A percentile compares a stretch with the other conserved stretches of the same genome.
These are phyloP conservation scores for Calephelis virginiensis DNA, from an alignment of 1,140 invertebrate species.

Conservation along the genomic window DNA sequence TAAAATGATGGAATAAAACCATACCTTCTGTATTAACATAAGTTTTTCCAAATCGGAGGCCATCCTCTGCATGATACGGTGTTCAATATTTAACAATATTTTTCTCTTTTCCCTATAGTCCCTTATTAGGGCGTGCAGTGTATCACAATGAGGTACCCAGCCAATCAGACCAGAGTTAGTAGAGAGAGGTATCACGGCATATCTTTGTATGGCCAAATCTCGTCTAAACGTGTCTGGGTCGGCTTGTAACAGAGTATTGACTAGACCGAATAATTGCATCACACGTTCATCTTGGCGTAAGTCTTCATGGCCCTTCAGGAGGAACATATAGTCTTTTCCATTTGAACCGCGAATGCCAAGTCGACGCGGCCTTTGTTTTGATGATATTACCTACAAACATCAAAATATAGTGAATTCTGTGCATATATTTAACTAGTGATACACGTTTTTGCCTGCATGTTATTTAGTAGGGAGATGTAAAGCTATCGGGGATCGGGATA, in stretches of 20 bases:
- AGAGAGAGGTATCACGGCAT: constrained; percentile 97
- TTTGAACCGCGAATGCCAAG: constrained; percentile 95
- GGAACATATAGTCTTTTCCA: constrained; percentile 98
- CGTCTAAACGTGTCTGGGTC: constrained; percentile 87
- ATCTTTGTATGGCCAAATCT: constrained; percentile 84
- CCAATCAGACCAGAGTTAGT: constrained; percentile 99
- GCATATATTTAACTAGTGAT: no score
- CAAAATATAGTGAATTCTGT: no score
- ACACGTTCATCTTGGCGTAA: constrained; percentile 91
- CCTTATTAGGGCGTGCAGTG: constrained; percentile 95
- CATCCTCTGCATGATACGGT: constrained; percentile 98
- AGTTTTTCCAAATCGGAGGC: constrained; percentile 98
- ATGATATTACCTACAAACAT: constrained; percentile 84
- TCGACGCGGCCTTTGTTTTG: constrained; percentile 94
- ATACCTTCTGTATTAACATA: constrained; percentile 95
- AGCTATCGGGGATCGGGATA: no score
- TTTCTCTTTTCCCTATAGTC: constrained; percentile 99
- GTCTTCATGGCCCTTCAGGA: constrained; percentile 97
- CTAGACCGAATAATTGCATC: constrained; percentile 92
- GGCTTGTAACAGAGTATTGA: constrained; percentile 88
- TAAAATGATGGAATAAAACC: background rate
- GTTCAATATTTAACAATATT: constrained; percentile 97
- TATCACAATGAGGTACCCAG: constrained; percentile 90
- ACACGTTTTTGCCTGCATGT: no score
- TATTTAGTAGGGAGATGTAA: no score